Base-by-base conservation (phyloP, 1,140 invertebrate genomes). In the Drosophila rufa region DNA sequence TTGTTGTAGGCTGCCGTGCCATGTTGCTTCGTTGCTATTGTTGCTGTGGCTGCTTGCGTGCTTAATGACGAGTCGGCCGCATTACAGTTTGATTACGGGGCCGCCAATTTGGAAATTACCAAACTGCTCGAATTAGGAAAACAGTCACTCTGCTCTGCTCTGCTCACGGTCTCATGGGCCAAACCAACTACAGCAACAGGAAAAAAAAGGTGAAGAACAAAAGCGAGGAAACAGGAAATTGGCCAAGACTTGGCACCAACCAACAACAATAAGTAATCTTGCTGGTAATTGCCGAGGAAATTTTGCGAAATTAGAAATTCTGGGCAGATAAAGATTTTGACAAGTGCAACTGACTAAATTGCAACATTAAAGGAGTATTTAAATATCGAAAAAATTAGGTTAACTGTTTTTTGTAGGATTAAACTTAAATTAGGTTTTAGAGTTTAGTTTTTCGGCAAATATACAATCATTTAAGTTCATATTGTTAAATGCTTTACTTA, bases 61-160 rank as follows among this genome's bases (percentile, higher is more conserved):
- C 84, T 80, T 82, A 83, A 78, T 74, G 73, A 51, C 61, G 69
- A 87, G 60, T 80, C 83, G 84, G 80, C 84, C 84, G 84, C 77
- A 87, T 87, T 89, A 87, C 84, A 83, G 80, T 87, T 73, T 87
- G 84, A 87, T 87, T 87, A 87, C 74, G 58, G 75, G 25, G 84
- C 64, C 64, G 71, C 43, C 76, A 89, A 87, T 89, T 83, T 87
- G 79, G 68, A 83, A 87, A 87, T 87, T 83, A 87, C 84, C 84
- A 75, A 89, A 89, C 80, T 87, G 79, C 79, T 86, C 79, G 81
- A 86, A 82, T 86, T 86, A 87, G 81, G 79, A 66, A 82, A 76
- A 73, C 81, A 81, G 43, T 33, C 57, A 36, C 57, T 61, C 46
- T 62, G 43, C 57, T 25, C 40, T 38, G 45, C 66, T 25, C 43